These are phyloP conservation scores for Chrysodeixis includens DNA, from an alignment of 2,888 invertebrate species.

Conservation along the genomic window DNA sequence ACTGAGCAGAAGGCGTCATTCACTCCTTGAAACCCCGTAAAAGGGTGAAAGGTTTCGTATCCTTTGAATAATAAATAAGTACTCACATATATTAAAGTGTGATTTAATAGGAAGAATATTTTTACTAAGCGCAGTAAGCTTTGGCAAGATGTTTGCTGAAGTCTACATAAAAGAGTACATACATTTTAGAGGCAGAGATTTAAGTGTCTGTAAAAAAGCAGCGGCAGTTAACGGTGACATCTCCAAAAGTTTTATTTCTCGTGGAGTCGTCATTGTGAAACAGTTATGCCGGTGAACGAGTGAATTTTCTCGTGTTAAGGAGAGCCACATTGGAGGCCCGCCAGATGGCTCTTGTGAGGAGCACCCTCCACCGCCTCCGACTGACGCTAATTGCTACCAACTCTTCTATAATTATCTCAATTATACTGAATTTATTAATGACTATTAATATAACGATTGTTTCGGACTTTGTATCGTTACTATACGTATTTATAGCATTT, in stretches of 20 bases:
- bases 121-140: too few relatives aligned
- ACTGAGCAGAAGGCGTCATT: slow-evolving; percentile 15
- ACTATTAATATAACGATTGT: slow-evolving; percentile 60
- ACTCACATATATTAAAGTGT: slow-evolving; percentile 8
- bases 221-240: slow-evolving; percentile 49
- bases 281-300: slow-evolving; percentile 70
- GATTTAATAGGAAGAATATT: slow-evolving; percentile 10
- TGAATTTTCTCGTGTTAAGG: slow-evolving; percentile 74
- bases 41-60: slow-evolving; percentile 22
- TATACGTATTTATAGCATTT: slow-evolving; percentile 12
- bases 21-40: slow-evolving; percentile 16
- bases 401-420: slow-evolving; percentile 83
- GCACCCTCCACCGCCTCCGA: slow-evolving; percentile 75
- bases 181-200: slow-evolving; percentile 19
- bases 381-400: slow-evolving; percentile 87
- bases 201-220: slow-evolving; percentile 27
- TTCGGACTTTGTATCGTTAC: slow-evolving; percentile 40
- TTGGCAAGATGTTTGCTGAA: not conserved
- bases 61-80: slow-evolving; percentile 30
- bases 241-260: slow-evolving; percentile 55
- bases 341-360: slow-evolving; percentile 84
- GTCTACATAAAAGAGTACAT: slow-evolving; percentile 11
- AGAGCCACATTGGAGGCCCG: slow-evolving; percentile 81
- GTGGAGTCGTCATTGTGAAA: slow-evolving; percentile 60
- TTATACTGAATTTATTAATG: slow-evolving; percentile 71